Base-by-base conservation (phyloP, 2,113 vertebrate species). In the Phocoena phocoena region DNA sequence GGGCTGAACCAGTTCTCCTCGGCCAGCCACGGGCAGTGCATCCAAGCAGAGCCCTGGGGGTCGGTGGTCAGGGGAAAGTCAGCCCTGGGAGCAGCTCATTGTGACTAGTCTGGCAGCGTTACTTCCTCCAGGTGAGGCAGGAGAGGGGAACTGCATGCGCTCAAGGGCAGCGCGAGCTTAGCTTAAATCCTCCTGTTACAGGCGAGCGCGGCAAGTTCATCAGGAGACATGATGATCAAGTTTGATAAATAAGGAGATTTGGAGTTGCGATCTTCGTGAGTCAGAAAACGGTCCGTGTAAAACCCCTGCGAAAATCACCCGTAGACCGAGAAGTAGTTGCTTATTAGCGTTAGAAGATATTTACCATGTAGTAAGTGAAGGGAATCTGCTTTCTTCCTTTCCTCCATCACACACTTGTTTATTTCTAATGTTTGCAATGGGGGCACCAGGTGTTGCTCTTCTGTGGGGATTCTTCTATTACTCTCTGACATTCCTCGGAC, bases 351-450 rank as follows among this genome's bases (percentile, higher is more conserved):
- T 65, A 2, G 33, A 91, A 88, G 68, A 67, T 36, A 58, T n/a
- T 58, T 47, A 82, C 18, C n/a, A 0, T 44, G n/a, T 33, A n/a
- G 21, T n/a, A 8, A 77, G 44, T 65, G 50, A 68, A 60, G 44
- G 53, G 25, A 77, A 62, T 88, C n/a, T 14, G 6, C 53, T 23
- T 71, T 50, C 62, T 73, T 38, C 8, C 36, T 96, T 9, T 73
- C 67, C 31, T 90, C 21, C 8, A 4, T 94, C 10, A 31, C 36
- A 60, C 4, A 6, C 44, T 41, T 60, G 25, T 26, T 63, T 76
- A 60, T 80, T 96, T 88, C 65, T 88, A 4, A 25, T 77, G 62
- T 96, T 81, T 50, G 68, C 70, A 86, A 74, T 50, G 33, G 2
- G 76, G 53, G 33, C 76, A 85, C 67, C 50, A 74, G 63, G 6